Base-by-base conservation (phyloP, 2,888 invertebrate genomes). In the Rotaria magnacalcarata region DNA sequence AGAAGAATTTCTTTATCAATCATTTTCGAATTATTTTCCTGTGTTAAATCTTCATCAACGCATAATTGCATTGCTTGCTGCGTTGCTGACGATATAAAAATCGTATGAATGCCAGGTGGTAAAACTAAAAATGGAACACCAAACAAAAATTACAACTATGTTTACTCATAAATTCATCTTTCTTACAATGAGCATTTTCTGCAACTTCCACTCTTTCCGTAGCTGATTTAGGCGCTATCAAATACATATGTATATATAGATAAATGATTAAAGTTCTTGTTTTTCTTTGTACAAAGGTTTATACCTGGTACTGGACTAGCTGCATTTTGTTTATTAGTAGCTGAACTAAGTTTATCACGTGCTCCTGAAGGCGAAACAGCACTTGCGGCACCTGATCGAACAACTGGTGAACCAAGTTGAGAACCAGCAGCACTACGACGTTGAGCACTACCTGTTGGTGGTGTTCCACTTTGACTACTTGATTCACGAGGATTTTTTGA, bases 1-100 rank as follows among this genome's bases (percentile, higher is more conserved):
- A 85, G 27, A n/a, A 85, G 90, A 85, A 89, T 90, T 60, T 89
- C 89, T 86, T 90, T 91, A 16, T 89, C 88, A 85, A 91, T 88
- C 84, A 90, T 88, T 87, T 90, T 90, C 14, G 27, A 7, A 85
- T 85, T 87, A 56, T 84, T 84, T 24, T 86, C 86, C 86, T 88
- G 88, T 0, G 90, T 90, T 1, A 91, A 90, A 87, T 91, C 90
- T 85, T 90, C 89, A 87, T 90, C 90, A 87, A 88, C 88, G 10
- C 88, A 88, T 88, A 90, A 89, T 67, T 89, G 88, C 86, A 90
- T 90, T 21, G 91, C 89, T 87, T 90, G 89, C 87, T 91, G 91
- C 0, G 91, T 90, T 87, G 90, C 89, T 27, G 90, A 88, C 4
- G 91, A 89, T 88, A 91, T 87, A 87, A 91, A 91, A 41, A 91